A percentile compares a stretch with the other conserved stretches of the same genome.
Conservation (phyloP, 2,113 vertebrate species). For the Tichodroma muraria region DNA sequence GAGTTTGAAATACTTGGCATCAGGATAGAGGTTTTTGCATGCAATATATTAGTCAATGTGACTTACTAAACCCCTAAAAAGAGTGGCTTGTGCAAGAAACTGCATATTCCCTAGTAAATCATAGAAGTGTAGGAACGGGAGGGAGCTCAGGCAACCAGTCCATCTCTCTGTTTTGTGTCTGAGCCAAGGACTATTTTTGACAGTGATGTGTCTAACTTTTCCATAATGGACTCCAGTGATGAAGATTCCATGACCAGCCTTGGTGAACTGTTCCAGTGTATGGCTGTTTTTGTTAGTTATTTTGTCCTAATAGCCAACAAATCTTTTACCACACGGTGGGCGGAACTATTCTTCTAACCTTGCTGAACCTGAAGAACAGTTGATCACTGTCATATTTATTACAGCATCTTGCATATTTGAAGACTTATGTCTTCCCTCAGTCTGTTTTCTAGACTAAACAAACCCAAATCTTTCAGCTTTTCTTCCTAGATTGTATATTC, state of each 20-base stretch:
- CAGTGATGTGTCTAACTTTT: conserved; percentile 40
- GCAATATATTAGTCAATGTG: conserved; percentile 32
- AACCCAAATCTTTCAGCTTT: conserved; percentile 26
- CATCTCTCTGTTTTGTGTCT: background rate
- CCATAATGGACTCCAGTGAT: conserved; percentile 29
- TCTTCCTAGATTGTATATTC: conserved; percentile 11
- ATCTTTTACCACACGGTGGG: conserved; percentile 23
- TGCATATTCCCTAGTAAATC: conserved; percentile 45
- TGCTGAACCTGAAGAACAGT: conserved; percentile 36
- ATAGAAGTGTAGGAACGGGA: conserved; percentile 15
- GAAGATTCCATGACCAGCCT: conserved; percentile 28
- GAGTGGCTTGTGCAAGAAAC: conserved; percentile 20
- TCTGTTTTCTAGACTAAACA: conserved; percentile 59
- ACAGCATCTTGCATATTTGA: conserved; percentile 48
- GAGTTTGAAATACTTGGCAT: conserved; percentile 44
- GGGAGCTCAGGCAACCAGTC: background rate
- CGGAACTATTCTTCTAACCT: conserved; percentile 23
- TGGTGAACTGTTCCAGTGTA: background rate
- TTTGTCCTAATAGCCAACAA: conserved; percentile 34
- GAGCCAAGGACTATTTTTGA: conserved; percentile 42
- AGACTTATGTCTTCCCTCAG: conserved; percentile 38
- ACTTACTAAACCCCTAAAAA: conserved; percentile 36
- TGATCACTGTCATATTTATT: conserved; percentile 52
- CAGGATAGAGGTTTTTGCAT: background rate
- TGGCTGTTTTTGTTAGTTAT: conserved; percentile 48